These are phyloP conservation scores for Ictalurus furcatus DNA, from an alignment of 2,113 vertebrate genomes.

Conservation along the genomic window DNA sequence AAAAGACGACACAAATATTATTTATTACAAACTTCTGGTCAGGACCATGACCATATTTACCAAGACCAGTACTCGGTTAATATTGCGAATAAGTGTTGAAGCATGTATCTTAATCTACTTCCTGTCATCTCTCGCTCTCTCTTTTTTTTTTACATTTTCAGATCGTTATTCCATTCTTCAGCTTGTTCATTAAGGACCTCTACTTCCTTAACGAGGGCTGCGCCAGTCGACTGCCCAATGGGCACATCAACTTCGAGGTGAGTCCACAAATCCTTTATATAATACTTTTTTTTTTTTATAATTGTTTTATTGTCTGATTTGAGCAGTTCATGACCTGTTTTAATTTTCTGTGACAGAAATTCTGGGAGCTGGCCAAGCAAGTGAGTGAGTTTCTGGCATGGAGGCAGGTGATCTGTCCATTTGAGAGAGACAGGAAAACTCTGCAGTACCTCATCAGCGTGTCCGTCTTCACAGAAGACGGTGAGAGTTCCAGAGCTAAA, in stretches of 20 bases:
- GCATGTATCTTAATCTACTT: not conserved
- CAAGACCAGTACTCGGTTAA: not conserved
- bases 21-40: not conserved
- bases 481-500: slow-evolving; percentile 64
- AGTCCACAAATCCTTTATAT: not conserved
- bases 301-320: not conserved
- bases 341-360: slow-evolving; percentile 78
- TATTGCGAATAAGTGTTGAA: not conserved
- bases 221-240: slow-evolving; percentile 87
- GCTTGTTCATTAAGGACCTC: slow-evolving; percentile 95
- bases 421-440: slow-evolving; percentile 91
- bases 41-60: not conserved
- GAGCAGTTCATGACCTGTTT: not conserved
- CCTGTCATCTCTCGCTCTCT: too few species aligned
- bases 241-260: slow-evolving; percentile 97
- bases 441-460: slow-evolving; percentile 93
- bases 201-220: slow-evolving; percentile 97
- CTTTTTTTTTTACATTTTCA: slow-evolving; percentile 48
- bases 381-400: slow-evolving; percentile 96
- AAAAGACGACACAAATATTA: not conserved
- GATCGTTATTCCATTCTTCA: slow-evolving; percentile 97
- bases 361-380: slow-evolving; percentile 92
- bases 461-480: slow-evolving; percentile 95
- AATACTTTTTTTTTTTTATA: not conserved
- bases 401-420: slow-evolving; percentile 90